Evolutionary conservation across 2,113 vertebrate species (phyloP).

Genomic region (Cyphomyrus discorhynchus): DNA sequence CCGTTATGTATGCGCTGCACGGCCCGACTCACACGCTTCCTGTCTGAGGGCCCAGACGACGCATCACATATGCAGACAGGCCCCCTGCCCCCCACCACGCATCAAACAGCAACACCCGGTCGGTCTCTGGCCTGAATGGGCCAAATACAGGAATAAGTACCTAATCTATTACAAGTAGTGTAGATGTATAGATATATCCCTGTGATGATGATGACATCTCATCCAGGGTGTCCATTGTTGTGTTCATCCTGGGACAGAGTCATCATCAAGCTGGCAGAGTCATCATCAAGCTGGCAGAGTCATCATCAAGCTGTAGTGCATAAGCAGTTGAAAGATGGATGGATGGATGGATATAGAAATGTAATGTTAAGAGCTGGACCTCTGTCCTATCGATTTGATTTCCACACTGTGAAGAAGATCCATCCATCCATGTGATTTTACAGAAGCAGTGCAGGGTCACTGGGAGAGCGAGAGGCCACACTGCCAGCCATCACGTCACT

Average conservation of each 20-base stretch:
- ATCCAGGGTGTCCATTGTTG: neutral
- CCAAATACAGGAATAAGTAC: neutral
- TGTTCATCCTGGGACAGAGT: neutral
- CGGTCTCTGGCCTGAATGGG: neutral
- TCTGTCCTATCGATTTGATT: neutral
- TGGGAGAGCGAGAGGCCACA: neutral
- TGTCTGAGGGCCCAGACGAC: constrained; percentile 20
- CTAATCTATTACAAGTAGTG: neutral
- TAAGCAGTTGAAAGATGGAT: neutral
- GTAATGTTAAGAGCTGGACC: neutral
- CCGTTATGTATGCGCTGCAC: constrained; percentile 46
- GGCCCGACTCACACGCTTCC: constrained; percentile 35
- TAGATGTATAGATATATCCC: neutral
- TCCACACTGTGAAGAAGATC: neutral
- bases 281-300: too few species aligned
- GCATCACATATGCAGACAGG: neutral
- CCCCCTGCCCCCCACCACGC: too few species aligned
- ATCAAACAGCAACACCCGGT: neutral
- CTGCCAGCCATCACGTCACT: neutral
- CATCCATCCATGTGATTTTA: neutral
- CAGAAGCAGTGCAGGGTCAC: neutral
- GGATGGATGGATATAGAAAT: neutral
- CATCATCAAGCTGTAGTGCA: neutral
- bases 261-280: too few species aligned
- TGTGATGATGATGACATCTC: neutral